Evolutionary conservation across 2,797 vertebrate genomes (phyloP), one percentile per base, ranked within the genome.

Genomic region (Phoebastria nigripes): DNA sequence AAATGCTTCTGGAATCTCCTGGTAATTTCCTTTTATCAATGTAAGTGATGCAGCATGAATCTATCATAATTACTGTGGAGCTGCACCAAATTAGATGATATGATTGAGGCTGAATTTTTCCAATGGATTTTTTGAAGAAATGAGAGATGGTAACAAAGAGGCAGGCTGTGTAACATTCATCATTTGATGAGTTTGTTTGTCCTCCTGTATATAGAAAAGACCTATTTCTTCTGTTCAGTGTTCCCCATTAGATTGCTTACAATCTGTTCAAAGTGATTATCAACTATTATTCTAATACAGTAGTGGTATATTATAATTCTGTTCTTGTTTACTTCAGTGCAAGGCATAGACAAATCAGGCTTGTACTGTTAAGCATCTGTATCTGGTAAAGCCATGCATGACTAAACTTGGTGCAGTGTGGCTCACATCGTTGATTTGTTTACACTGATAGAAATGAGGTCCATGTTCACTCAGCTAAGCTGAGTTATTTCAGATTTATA

Each of bases 1-100:
- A 93, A 90, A 86, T 69, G 80, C 62, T 89, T 84, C 73, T 92
- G 73, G 41, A 93, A 92, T 87, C 42, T 90, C 67, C 46, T 54
- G 49, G 24, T 72, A 82, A 76, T 47, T 92, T 90, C 49, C 39
- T 96, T 92, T 87, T 89, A 89, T 84, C 66, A 77, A 2, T 89
- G 28, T 73, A 96, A 95, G 41, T 77, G 80, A 79, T 92, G 59
- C 41, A 89, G 39, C n/a, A 24, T 29, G 70, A 82, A 73, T 87
- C 56, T 24, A 39, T 73, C 41, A 6, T 81, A 82, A 93, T 81
- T 86, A 62, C 41, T 55, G 12, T 58, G 42, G 33, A 83, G 37
- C 51, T 91, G 42, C 28, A 70, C 47, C 24, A 70, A 83, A 89
- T 84, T 49, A 90, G 59, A 39, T 89, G 1, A 39, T 86, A 19